Base-by-base conservation (phyloP, 2,113 vertebrate genomes). In the Elanus axillaris region DNA sequence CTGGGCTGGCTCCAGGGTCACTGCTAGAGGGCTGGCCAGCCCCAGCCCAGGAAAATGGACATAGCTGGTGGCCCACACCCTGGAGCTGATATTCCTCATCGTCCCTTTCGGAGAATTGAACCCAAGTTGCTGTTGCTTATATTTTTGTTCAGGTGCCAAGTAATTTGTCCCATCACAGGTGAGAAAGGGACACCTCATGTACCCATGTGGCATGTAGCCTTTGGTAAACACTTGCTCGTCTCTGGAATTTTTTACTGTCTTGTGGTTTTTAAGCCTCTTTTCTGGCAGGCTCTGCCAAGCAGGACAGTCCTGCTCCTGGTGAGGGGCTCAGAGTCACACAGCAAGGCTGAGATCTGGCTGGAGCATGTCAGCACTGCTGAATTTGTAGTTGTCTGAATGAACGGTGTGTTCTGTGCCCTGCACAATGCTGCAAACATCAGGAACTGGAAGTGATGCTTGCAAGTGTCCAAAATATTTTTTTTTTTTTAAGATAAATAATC, bases 351-450 rank as follows among this genome's bases (percentile, higher is more conserved):
- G 42, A 4, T 25, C 27, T 68, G 42, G 10, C 36, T 4, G 3
- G 47, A 36, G 21, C 36, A 2, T 0, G 1, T 22, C 47, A 34
- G 40, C 69, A 34, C 55, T 8, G 10, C 19, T 17, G 16, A 26
- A 9, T 8, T 17, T 52, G 48, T 23, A 9, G 31, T 7, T 47
- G 38, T 47, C 20, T 59, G 34, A 53, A 22, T 72, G 40, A 19
- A 50, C 26, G 19, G 32, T 50, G 50, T 34, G 23, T 31, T 22
- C 56, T 52, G 64, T 27, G 32, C n/a, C 60, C 60, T 38, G 62
- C 1, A 1, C 22, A 6, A 5, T 22, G 40, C n/a, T 43, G 53
- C 3, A 0, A 18, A 53, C 8, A 15, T 32, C 52, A 27, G 50
- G 50, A 83, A n/a, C 34, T 9, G 23, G 23, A 13, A 42, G 59